Evolutionary conservation across 1,140 invertebrate genomes (phyloP).

Genomic region (Agrilus planipennis): DNA sequence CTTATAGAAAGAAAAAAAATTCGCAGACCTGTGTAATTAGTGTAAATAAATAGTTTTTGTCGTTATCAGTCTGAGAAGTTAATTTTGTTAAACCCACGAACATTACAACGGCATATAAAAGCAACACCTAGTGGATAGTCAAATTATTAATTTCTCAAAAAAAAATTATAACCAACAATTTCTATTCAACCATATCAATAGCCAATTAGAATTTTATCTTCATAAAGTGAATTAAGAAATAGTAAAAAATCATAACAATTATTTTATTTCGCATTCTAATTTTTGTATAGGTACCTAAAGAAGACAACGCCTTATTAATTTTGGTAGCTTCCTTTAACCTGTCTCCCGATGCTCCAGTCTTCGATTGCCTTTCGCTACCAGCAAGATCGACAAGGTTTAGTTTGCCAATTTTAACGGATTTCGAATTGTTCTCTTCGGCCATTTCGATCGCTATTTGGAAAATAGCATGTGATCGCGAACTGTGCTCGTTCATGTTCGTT

Average conservation of each 20-base stretch:
- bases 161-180: too few species aligned
- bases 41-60: too few species aligned
- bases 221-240: not conserved
- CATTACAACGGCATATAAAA: too few species aligned
- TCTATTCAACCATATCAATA: too few species aligned
- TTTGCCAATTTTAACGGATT: slow-evolving; percentile 53
- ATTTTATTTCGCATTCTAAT: not conserved
- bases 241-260: not conserved
- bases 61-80: too few species aligned
- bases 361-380: slow-evolving; percentile 82
- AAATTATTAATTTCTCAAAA: too few species aligned
- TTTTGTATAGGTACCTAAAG: slow-evolving; percentile 53
- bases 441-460: slow-evolving; percentile 98
- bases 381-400: slow-evolving; percentile 65
- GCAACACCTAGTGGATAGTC: too few species aligned
- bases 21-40: too few species aligned
- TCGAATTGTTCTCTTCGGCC: slow-evolving; percentile 55
- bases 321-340: slow-evolving; percentile 90
- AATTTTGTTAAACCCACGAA: too few species aligned
- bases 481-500: slow-evolving; percentile 99
- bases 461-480: slow-evolving; percentile 94
- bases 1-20: too few species aligned
- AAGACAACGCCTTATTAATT: slow-evolving; percentile 89
- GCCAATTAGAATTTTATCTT: too few species aligned
- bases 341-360: slow-evolving; percentile 80